Evolutionary conservation across 2,113 vertebrate genomes (phyloP), one percentile per base, ranked within the genome.

Genomic region (Caranx melampygus): DNA sequence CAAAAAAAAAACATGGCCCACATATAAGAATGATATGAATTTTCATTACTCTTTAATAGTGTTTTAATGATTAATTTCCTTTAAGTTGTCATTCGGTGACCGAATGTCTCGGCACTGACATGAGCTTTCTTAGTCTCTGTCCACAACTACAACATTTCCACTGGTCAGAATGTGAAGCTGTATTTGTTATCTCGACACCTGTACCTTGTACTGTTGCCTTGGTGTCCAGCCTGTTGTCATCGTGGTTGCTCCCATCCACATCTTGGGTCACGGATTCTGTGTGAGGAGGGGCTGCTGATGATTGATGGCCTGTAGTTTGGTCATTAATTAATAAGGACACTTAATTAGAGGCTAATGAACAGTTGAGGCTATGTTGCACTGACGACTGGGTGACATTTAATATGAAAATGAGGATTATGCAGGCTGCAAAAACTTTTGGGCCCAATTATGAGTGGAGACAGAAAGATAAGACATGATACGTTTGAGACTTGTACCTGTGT

Each of bases 121-220:
- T 63, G 58, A 68, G 64, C 21, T 72, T 67, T 60, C 45, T 5
- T 55, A n/a, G 8, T 42, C 11, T 42, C 40, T 42, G 18, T 37
- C 7, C n/a, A 11, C 0, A n/a, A 6, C 51, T 15, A 7, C 31
- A 58, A 35, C 31, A 55, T 55, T 63, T 45, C 40, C 8, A 11
- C 63, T 6, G 6, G 34, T 51, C 4, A 6, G 51, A 79, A 51
- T 47, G 45, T 26, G 47, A 42, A 0, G 6, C 40, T 55, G 59
- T 94, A 93, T 95, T 94, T 93, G 93, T 93, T 92, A 92, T 94
- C 94, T 93, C 92, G 61, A 52, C 75, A 71, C 70, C 93, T 93
- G 92, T 97, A 98, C 98, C 98, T 99, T 97, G 97, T 96, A 97
- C 97, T 96, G 97, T 96, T 94, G 97, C 96, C 95, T 97, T 97